A percentile compares a stretch with the other conserved stretches of the same genome.
These are phyloP conservation scores for Sylvia borin DNA, from an alignment of 2,797 vertebrate genomes.

Conservation along the genomic window DNA sequence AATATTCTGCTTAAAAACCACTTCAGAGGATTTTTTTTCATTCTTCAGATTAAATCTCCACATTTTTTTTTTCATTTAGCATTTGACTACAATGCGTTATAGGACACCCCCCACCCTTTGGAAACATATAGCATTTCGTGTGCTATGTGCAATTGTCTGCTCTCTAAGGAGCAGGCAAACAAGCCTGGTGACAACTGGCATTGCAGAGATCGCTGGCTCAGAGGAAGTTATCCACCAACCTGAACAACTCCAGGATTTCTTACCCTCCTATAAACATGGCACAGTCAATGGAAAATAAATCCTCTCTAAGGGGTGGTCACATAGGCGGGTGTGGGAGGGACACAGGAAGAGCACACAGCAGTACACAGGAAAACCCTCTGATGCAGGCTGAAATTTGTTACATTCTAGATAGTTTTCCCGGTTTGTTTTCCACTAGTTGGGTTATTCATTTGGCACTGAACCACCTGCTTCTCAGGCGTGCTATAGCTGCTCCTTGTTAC, in stretches of 20 bases:
- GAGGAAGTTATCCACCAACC: neutral
- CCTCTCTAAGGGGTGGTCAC: accelerated
- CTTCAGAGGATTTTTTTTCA: neutral
- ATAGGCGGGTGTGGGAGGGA: accelerated
- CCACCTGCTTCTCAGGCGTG: slow-evolving; percentile 4
- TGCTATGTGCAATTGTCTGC: neutral
- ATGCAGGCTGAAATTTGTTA: neutral
- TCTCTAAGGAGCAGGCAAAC: neutral
- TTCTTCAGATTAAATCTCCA: neutral
- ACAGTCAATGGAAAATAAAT: neutral
- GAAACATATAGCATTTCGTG: neutral
- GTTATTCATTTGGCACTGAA: neutral
- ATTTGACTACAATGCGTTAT: neutral
- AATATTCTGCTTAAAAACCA: neutral
- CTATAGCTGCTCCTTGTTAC: neutral
- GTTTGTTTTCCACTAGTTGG: neutral
- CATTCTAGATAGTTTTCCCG: neutral
- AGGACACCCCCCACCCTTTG: neutral
- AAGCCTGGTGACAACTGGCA: neutral
- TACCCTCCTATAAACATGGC: neutral
- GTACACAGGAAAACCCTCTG: accelerated
- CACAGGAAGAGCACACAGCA: neutral
- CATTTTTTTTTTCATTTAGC: neutral
- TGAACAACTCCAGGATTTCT: neutral
- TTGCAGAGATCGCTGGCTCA: neutral